A percentile compares a stretch with the other conserved stretches of the same genome.
Conservation (phyloP, 1,140 invertebrate genomes). For the Oscheius sp. region DNA sequence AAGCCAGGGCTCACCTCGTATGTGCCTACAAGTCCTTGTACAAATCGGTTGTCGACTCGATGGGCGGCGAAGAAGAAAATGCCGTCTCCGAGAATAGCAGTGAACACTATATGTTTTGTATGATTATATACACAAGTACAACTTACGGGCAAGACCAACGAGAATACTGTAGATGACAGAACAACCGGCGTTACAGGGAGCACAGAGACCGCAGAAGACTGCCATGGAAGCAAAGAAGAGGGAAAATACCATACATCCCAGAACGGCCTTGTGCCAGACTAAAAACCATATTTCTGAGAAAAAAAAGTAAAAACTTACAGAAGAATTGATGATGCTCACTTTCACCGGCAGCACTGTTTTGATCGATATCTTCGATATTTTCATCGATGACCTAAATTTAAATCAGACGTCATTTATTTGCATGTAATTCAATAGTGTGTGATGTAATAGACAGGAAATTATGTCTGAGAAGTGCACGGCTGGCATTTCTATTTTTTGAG, state of each 20-base stretch:
- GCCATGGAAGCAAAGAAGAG: constrained; percentile 45
- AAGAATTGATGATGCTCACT: constrained; percentile 60
- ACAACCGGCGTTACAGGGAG: constrained; percentile 52
- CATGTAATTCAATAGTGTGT: background rate
- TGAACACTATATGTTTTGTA: constrained; percentile 25
- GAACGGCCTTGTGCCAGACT: constrained; percentile 59
- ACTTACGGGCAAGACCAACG: constrained; percentile 54
- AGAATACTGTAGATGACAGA: constrained; percentile 51
- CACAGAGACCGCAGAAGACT: constrained; percentile 52
- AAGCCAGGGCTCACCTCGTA: constrained; percentile 32
- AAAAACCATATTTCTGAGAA: background rate
- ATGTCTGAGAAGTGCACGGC: too few species aligned
- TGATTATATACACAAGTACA: background rate
- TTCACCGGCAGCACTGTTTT: constrained; percentile 56
- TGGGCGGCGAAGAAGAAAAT: constrained; percentile 60
- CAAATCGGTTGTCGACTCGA: constrained; percentile 57
- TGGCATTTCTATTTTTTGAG: too few species aligned
- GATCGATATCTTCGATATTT: constrained; percentile 51
- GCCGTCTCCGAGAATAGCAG: constrained; percentile 43
- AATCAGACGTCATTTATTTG: background rate
- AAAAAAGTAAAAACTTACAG: constrained; percentile 34
- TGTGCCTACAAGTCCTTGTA: constrained; percentile 54
- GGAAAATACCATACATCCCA: constrained; percentile 51
- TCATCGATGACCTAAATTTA: constrained; percentile 45
- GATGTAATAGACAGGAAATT: too few species aligned